Conservation (phyloP, 2,888 invertebrate genomes). For the Microctonus brassicae region DNA sequence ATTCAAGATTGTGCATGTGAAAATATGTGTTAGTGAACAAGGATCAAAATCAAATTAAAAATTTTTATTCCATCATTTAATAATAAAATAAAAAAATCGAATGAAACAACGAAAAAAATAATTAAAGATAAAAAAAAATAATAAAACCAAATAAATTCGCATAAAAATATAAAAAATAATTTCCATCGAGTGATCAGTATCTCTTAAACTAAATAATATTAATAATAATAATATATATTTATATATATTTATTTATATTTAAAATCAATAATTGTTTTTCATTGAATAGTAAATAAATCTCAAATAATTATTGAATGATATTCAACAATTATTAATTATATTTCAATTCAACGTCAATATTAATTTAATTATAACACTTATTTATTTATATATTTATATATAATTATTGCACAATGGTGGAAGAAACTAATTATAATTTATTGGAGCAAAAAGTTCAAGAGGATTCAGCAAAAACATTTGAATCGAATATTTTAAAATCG, state of each 20-base stretch:
- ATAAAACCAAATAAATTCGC: neutral
- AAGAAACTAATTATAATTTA: slow-evolving; percentile 52
- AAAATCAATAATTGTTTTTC: no score
- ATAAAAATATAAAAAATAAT: no score
- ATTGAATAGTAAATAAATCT: no score
- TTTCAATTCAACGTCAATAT: no score
- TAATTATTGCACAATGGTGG: slow-evolving; percentile 48
- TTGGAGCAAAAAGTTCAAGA: slow-evolving; percentile 48
- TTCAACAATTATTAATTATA: no score
- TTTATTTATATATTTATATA: neutral
- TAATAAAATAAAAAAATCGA: neutral
- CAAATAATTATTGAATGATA: no score
- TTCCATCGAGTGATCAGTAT: no score
- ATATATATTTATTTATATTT: no score
- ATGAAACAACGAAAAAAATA: neutral
- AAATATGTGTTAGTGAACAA: neutral
- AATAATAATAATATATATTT: no score
- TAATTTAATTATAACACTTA: neutral
- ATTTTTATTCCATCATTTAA: slow-evolving; percentile 18
- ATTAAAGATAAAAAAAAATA: neutral
- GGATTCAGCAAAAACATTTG: slow-evolving; percentile 50
- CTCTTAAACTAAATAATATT: no score
- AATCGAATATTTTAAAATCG: slow-evolving; percentile 47
- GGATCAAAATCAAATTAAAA: slow-evolving; percentile 32
- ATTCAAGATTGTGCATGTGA: neutral